These are phyloP conservation scores for Panzeria rudis DNA, from an alignment of 2,888 invertebrate genomes.

Conservation along the genomic window DNA sequence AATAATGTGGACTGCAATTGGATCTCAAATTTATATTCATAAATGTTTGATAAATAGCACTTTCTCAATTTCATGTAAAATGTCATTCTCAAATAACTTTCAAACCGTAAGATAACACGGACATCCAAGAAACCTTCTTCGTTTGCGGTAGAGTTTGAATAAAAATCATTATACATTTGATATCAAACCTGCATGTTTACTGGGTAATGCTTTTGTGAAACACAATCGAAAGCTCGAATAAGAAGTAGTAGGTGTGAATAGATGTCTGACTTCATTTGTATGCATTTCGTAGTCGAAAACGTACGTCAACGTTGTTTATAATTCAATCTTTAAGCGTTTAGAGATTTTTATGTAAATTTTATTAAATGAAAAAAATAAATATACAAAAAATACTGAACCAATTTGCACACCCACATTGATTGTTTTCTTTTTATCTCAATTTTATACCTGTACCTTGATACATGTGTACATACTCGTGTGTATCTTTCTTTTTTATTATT, in stretches of 20 bases:
- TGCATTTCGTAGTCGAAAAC: constrained; percentile 13
- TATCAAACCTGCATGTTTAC: neutral
- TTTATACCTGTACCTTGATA: neutral
- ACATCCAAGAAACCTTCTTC: too few relatives aligned
- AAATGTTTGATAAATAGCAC: too few relatives aligned
- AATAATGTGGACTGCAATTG: too few relatives aligned
- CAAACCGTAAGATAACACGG: too few relatives aligned
- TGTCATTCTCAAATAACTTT: too few relatives aligned
- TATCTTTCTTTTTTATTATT: constrained; percentile 19
- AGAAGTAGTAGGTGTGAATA: constrained; percentile 53
- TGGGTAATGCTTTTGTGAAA: neutral
- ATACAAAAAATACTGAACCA: constrained; percentile 47
- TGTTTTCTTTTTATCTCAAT: neutral
- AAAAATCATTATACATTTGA: too few relatives aligned
- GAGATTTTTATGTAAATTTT: constrained; percentile 44
- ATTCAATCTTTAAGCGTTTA: constrained; percentile 23
- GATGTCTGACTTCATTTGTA: constrained; percentile 31
- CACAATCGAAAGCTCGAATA: neutral
- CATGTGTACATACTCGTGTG: neutral
- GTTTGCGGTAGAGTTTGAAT: too few relatives aligned
- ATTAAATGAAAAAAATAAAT: neutral
- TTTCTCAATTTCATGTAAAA: too few relatives aligned
- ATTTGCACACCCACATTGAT: constrained; percentile 58
- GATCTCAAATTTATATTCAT: too few relatives aligned
- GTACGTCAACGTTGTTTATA: constrained; percentile 7